Evolutionary conservation across 1,140 invertebrate species (phyloP).

Genomic region (Holotrichia oblita): DNA sequence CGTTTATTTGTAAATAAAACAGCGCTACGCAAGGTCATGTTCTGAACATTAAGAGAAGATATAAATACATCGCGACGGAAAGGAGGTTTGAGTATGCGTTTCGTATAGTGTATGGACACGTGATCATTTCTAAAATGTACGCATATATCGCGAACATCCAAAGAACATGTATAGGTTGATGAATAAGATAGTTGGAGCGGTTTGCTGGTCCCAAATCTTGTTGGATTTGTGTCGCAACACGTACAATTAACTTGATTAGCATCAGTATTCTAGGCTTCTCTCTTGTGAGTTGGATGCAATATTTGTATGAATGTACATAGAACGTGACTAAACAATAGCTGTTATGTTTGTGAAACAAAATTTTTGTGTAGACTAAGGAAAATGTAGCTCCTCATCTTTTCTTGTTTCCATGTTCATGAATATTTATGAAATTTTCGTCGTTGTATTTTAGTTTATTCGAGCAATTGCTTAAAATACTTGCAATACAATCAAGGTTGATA

Average conservation of each 20-base stretch:
- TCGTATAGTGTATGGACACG: background rate
- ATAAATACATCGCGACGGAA: constrained; percentile 4
- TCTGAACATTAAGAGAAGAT: constrained; percentile 11
- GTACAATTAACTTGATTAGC: constrained; percentile 6
- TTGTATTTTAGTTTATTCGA: no score
- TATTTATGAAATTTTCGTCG: no score
- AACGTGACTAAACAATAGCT: background rate
- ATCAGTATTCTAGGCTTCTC: background rate
- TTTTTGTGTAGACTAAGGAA: no score
- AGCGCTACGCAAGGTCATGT: constrained; percentile 9
- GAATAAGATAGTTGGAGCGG: background rate
- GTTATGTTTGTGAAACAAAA: background rate
- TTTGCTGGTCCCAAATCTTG: background rate
- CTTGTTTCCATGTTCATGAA: no score
- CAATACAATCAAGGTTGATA: no score
- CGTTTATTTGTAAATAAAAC: constrained; percentile 14
- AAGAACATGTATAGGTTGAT: background rate
- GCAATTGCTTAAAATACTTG: no score
- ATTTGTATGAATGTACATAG: background rate
- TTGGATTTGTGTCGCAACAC: background rate
- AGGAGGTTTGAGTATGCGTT: background rate
- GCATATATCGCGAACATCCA: background rate
- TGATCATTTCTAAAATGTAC: background rate
- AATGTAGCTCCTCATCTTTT: no score
- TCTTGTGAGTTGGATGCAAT: background rate